Percentiles rank a stretch among this genome's conserved stretches.
Conservation (phyloP, 92 coral and sea anemone genomes). For the Zoanthus solanderi region DNA sequence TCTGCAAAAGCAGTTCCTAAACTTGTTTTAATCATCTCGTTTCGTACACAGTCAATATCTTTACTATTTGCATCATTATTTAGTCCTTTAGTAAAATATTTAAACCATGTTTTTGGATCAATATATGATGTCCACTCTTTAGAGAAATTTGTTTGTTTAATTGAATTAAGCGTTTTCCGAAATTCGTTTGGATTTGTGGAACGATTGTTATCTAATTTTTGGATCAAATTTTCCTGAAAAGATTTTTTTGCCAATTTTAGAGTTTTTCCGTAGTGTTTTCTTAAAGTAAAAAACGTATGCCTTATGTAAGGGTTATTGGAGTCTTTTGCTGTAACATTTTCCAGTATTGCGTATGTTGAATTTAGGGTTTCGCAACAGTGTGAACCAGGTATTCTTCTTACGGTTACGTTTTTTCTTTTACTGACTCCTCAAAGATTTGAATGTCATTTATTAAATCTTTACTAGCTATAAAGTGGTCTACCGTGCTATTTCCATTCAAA, state of each 20-base stretch:
- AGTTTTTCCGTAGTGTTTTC: not conserved
- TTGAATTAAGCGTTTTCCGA: constrained; percentile 2
- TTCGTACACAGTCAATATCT: not conserved
- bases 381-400: too few species aligned
- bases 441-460: not conserved
- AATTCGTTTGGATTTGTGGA: constrained; percentile 5
- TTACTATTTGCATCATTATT: not conserved
- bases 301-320: not conserved
- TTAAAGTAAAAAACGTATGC: not conserved
- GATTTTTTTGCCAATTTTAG: not conserved
- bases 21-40: constrained; percentile 12
- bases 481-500: constrained; percentile 15
- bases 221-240: not conserved
- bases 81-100: constrained; percentile 7
- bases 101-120: constrained; percentile 2
- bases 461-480: constrained; percentile 23
- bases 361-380: too few species aligned
- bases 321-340: not conserved
- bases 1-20: not conserved
- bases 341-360: too few species aligned
- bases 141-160: not conserved
- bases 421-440: not conserved
- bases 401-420: too few species aligned
- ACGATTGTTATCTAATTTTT: not conserved
- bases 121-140: not conserved